Evolutionary conservation across 2,888 invertebrate genomes (phyloP), one percentile per base, ranked within the genome.

Genomic region (Synanthedon myopaeformis): DNA sequence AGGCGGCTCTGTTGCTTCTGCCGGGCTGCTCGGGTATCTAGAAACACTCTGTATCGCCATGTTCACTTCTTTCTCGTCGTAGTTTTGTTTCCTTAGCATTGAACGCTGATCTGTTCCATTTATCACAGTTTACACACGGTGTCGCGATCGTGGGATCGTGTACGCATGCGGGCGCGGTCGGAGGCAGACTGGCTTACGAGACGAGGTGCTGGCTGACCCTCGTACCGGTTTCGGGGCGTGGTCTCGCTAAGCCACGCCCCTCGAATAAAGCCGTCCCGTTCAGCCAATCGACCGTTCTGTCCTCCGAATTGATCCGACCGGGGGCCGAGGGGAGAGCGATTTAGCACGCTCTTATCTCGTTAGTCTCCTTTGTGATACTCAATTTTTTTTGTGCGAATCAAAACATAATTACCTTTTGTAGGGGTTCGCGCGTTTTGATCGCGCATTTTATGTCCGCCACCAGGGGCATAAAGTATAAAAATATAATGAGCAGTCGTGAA

Each of bases 1-100:
- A 13, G 87, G 84, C 1, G 85, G 84, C 56, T 85, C 90, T 61
- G 90, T 90, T 59, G 90, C 90, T 73, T 90, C 90, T 69, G 90
- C 91, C 60, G 90, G 89, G 77, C 90, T 89, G 82, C 90, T 89
- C 62, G 90, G 90, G 82, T 90, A 90, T 66, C 90, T 90, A 67
- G 91, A 90, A 76, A 91, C 83, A 75, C 89, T 90, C 84, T 91
- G 90, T 89, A 91, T 90, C 89, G 91, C 91, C 91, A 91, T 91
- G 78, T 89, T 91, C 83, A 90, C 89, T 89, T 82, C 89, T 79
- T 76, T 81, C 62, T 85, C 82, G 65, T 88, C 86, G 84, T 77
- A 82, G 69, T 70, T 85, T 75, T 85, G 88, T 84, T 90, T 90
- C 78, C 89, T 90, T 82, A 90, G 90, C 91, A 91, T 91, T 88